Conservation (phyloP, 2,113 vertebrate species). For the Centropus bengalensis region DNA sequence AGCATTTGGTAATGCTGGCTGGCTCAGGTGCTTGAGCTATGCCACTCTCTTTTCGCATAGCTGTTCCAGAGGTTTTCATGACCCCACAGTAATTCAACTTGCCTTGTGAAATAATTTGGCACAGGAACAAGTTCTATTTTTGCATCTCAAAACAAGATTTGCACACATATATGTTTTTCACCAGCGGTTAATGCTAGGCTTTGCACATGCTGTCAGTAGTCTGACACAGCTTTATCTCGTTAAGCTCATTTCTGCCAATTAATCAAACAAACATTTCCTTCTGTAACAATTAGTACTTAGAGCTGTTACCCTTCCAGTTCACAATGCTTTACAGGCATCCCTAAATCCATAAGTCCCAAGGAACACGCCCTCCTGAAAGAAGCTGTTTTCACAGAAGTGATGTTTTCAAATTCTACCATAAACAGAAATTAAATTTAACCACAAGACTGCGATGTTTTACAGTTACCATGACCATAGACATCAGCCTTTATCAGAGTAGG, state of each 20-base stretch:
- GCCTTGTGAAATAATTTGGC: background rate
- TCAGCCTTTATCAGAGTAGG: background rate
- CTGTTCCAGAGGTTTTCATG: background rate
- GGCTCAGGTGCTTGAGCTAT: background rate
- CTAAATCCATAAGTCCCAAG: background rate
- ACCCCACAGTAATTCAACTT: background rate
- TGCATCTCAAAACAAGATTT: background rate
- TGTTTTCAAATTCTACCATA: background rate
- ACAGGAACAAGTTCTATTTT: background rate
- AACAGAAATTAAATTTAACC: background rate
- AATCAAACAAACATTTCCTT: background rate
- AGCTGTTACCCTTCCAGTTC: background rate
- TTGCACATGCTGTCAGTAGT: accelerated
- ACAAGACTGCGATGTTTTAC: background rate
- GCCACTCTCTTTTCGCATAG: accelerated
- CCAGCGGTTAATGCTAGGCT: background rate
- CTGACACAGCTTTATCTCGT: background rate
- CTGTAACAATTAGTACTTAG: background rate
- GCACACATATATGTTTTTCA: background rate
- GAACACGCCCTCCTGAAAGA: background rate
- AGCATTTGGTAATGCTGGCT: accelerated
- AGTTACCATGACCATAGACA: background rate
- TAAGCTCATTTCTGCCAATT: background rate
- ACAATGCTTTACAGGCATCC: background rate
- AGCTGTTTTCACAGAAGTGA: background rate